These are phyloP conservation scores for Polylopha cassiicola DNA, from an alignment of 2,888 invertebrate genomes.

Conservation along the genomic window DNA sequence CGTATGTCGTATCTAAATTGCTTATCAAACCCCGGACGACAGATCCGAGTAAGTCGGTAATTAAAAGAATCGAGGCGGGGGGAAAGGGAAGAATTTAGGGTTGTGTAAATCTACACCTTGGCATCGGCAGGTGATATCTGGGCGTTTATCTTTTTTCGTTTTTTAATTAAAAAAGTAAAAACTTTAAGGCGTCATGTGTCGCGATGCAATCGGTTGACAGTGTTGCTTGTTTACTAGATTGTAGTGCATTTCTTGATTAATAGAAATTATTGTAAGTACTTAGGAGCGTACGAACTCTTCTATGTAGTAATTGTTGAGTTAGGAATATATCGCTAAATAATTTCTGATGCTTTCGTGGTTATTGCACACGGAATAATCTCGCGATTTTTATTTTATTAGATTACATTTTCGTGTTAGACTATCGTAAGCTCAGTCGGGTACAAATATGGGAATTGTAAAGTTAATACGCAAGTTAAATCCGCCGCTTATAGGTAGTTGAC, in stretches of 20 bases:
- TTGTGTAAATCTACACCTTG: constrained; percentile 67
- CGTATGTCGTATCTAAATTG: constrained; percentile 21
- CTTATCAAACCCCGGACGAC: constrained; percentile 20
- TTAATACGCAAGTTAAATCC: neutral
- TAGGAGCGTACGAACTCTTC: no score
- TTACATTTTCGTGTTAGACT: no score
- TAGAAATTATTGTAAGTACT: neutral
- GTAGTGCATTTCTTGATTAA: constrained; percentile 8
- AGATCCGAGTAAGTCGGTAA: constrained; percentile 31
- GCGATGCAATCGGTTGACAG: constrained; percentile 50
- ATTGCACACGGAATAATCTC: no score
- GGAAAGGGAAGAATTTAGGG: constrained; percentile 55
- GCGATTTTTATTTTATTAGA: no score
- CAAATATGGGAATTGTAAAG: no score
- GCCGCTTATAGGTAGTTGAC: no score
- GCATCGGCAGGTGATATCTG: constrained; percentile 65
- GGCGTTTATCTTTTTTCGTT: constrained; percentile 45
- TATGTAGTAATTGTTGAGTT: no score
- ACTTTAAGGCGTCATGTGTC: constrained; percentile 60
- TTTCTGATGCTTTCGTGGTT: no score
- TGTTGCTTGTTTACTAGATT: constrained; percentile 6
- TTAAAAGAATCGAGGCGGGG: constrained; percentile 41
- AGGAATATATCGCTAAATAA: no score
- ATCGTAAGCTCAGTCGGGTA: no score
- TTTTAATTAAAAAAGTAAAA: constrained; percentile 50